These are phyloP conservation scores for Brachionus manjavacas DNA, from an alignment of 1,140 invertebrate genomes.

Conservation along the genomic window DNA sequence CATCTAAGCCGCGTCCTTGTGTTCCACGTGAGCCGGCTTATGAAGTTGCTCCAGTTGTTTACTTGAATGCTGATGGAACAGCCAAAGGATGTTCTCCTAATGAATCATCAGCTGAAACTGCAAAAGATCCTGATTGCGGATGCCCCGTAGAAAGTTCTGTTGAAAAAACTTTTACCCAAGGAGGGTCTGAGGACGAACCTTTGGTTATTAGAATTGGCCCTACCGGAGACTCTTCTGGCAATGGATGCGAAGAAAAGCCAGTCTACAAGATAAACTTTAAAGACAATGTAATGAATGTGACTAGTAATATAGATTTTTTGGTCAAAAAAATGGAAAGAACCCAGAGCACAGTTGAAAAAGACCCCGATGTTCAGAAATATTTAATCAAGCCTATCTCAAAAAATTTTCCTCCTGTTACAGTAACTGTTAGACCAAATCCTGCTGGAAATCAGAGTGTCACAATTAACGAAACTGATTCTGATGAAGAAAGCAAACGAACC, in stretches of 20 bases:
- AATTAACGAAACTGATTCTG: neutral
- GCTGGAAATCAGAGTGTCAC: neutral
- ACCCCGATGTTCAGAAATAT: neutral
- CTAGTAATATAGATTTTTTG: conserved; percentile 24
- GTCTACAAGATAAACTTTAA: conserved; percentile 12
- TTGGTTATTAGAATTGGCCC: conserved; percentile 1
- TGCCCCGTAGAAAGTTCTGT: neutral
- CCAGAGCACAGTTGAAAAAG: neutral
- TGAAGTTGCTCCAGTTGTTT: neutral
- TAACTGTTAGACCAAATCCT: conserved; percentile 5
- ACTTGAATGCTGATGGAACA: neutral
- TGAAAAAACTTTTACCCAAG: neutral
- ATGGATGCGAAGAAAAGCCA: conserved; percentile 16
- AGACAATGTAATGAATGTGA: conserved; percentile 25
- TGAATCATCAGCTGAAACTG: neutral
- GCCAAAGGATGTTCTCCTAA: neutral
- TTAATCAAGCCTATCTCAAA: neutral
- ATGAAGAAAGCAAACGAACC: neutral
- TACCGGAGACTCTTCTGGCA: neutral
- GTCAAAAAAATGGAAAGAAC: conserved; percentile 5
- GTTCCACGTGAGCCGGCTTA: neutral
- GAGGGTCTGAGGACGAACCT: neutral
- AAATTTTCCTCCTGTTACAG: neutral
- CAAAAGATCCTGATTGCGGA: neutral
- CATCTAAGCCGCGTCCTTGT: neutral